phyloP scores from a whole-genome alignment of 2,797 vertebrate genomes.

The Galago senegalensis region DNA sequence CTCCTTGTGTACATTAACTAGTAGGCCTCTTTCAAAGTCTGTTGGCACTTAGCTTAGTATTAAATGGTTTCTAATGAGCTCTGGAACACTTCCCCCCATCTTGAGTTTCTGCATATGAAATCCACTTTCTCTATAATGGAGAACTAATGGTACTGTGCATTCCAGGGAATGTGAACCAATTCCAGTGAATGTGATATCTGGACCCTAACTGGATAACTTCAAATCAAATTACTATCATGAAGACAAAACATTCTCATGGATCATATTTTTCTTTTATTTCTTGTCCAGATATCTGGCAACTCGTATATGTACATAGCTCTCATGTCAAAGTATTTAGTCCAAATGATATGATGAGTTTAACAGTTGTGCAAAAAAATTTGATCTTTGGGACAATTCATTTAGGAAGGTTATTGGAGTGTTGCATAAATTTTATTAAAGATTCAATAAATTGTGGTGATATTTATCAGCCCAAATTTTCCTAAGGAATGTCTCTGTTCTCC shows the following conservation, averaged over 20 bases:
- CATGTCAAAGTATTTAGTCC: constrained; percentile 23
- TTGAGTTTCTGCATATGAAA: constrained; percentile 59
- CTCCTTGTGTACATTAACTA: constrained; percentile 82
- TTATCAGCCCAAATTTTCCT: not conserved
- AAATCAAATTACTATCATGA: constrained; percentile 56
- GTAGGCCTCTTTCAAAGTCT: constrained; percentile 76
- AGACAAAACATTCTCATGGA: constrained; percentile 56
- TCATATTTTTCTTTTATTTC: not conserved
- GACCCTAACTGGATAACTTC: constrained; percentile 58
- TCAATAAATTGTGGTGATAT: not conserved
- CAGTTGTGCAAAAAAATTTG: constrained; percentile 4
- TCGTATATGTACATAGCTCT: not conserved
- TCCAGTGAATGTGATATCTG: not conserved
- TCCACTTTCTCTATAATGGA: constrained; percentile 27
- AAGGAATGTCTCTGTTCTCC: not conserved
- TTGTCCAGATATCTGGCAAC: constrained; percentile 45
- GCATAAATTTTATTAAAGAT: constrained; percentile 7
- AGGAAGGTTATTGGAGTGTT: not conserved
- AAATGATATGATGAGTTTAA: constrained; percentile 45
- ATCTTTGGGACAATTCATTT: constrained; percentile 33
- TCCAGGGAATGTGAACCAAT: constrained; percentile 23
- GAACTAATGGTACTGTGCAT: constrained; percentile 41
- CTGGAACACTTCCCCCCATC: not conserved
- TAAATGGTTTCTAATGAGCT: constrained; percentile 80
- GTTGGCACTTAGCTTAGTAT: constrained; percentile 75